Conservation (phyloP, 2,888 invertebrate genomes). For the Drosophila planitibia region DNA sequence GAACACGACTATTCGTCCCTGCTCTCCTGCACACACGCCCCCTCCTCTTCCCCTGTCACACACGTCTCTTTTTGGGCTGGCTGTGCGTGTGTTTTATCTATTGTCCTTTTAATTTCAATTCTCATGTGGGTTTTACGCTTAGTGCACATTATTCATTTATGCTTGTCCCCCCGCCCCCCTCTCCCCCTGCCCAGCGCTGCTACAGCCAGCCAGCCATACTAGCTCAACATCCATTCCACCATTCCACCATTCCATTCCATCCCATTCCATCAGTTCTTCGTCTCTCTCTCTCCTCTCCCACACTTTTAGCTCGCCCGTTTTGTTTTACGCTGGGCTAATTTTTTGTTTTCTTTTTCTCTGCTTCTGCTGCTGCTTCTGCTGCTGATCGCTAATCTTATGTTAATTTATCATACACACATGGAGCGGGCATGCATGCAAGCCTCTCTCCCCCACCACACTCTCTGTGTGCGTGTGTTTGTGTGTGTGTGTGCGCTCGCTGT, state of each 20-base stretch:
- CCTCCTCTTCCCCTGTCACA: neutral
- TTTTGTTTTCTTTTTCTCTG: slow-evolving; percentile 38
- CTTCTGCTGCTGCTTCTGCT: slow-evolving; percentile 37
- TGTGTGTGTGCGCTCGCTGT: slow-evolving; percentile 32
- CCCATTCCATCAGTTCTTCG: neutral
- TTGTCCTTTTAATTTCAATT: slow-evolving; percentile 78
- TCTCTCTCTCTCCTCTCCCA: neutral
- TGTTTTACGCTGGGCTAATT: slow-evolving; percentile 59
- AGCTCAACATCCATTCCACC: neutral
- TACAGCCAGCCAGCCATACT: neutral
- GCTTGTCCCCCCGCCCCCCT: slow-evolving; percentile 23
- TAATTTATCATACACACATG: slow-evolving; percentile 72
- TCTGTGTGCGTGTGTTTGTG: slow-evolving; percentile 12
- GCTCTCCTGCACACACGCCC: neutral
- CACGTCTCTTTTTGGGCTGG: slow-evolving; percentile 15
- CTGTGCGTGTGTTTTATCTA: slow-evolving; percentile 72
- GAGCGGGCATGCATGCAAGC: slow-evolving; percentile 15
- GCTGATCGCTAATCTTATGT: slow-evolving; percentile 77
- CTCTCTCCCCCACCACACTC: slow-evolving; percentile 12
- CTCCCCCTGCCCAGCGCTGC: no score
- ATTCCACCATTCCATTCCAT: neutral
- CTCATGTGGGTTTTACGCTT: slow-evolving; percentile 77
- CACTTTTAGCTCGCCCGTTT: slow-evolving; percentile 27
- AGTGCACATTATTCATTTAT: slow-evolving; percentile 78
- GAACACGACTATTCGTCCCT: slow-evolving; percentile 31